These are phyloP conservation scores for Vombatus ursinus DNA, from an alignment of 2,113 vertebrate species.

Conservation along the genomic window DNA sequence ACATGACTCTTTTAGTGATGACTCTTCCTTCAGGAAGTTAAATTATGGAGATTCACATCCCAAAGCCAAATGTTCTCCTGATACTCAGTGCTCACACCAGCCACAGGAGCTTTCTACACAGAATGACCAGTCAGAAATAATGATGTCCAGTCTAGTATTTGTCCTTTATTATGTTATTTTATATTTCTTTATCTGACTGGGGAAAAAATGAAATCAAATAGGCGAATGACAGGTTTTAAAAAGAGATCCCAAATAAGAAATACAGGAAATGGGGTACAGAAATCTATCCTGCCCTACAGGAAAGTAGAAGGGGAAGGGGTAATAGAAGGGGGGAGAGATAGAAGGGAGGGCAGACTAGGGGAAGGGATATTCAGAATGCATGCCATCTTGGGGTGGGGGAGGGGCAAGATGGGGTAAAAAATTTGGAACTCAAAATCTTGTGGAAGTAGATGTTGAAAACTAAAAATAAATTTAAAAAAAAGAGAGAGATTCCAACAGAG, in stretches of 20 bases:
- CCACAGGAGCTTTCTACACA: background rate
- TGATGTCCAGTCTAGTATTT: background rate
- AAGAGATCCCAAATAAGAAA: background rate
- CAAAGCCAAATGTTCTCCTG: background rate
- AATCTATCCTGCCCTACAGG: no score
- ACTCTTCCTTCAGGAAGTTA: background rate
- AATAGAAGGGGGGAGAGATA: no score
- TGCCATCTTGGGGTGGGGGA: no score
- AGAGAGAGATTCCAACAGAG: background rate
- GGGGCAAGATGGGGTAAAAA: no score
- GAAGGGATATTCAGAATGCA: no score
- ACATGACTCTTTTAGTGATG: background rate
- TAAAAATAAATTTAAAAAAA: no score
- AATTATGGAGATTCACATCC: background rate
- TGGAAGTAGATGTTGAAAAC: no score
- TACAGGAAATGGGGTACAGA: no score
- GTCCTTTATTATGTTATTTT: background rate
- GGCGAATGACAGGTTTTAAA: background rate
- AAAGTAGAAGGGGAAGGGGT: no score
- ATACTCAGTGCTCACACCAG: background rate
- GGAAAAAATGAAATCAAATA: constrained; percentile 12
- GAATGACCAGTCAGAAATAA: background rate
- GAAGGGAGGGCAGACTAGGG: no score
- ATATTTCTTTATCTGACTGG: background rate
- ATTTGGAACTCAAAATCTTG: no score